A percentile compares a stretch with the other conserved stretches of the same genome.
phyloP scores from a whole-genome alignment of 2,797 vertebrate species.

The Ibycter americanus region DNA sequence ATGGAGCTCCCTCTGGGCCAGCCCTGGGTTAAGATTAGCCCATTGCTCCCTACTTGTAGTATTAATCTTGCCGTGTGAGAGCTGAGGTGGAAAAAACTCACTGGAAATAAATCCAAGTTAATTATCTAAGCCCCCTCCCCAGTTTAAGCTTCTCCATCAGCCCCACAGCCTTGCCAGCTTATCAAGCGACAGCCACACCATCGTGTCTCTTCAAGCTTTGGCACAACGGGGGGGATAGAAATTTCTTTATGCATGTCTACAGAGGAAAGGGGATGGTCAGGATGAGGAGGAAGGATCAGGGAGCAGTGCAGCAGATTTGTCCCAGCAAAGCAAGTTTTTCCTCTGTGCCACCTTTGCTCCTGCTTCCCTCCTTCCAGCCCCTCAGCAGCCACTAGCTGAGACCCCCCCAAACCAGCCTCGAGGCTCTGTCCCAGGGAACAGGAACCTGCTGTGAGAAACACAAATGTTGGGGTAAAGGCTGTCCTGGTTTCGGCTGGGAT shows the following conservation, averaged over 20 bases:
- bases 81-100: background rate
- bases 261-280: background rate
- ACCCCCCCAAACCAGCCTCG: background rate
- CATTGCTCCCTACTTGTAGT: accelerated
- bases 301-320: background rate
- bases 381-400: background rate
- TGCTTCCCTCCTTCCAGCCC: background rate
- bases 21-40: background rate
- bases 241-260: background rate
- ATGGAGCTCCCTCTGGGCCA: background rate
- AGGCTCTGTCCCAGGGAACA: background rate
- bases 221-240: background rate
- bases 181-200: background rate
- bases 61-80: background rate
- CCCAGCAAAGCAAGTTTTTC: background rate
- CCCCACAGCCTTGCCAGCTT: background rate
- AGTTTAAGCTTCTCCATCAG: background rate
- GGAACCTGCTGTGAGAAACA: background rate
- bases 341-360: accelerated
- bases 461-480: background rate
- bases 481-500: too few species aligned
- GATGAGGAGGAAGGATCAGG: background rate
- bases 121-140: background rate
- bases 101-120: background rate
- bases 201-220: accelerated